phyloP scores from a whole-genome alignment of 2,888 invertebrate species.

The Epirrita christyi region DNA sequence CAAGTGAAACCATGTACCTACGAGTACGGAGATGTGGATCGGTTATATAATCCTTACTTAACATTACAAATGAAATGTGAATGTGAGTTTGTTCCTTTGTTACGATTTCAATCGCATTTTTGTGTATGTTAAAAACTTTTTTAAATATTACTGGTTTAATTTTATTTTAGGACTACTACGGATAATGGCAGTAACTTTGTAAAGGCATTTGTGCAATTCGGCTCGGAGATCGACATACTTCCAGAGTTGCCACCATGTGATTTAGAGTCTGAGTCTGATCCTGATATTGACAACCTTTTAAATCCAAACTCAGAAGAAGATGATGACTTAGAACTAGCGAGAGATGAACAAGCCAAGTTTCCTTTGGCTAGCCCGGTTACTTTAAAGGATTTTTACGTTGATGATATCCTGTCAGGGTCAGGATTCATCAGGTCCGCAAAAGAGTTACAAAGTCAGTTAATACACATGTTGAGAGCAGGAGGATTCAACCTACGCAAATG shows the following conservation, averaged over 20 bases:
- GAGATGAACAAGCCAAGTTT: too few species aligned
- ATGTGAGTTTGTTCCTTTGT: constrained; percentile 18
- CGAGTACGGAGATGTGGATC: constrained; percentile 7
- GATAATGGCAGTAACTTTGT: constrained; percentile 35
- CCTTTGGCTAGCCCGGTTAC: too few species aligned
- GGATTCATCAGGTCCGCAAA: too few species aligned
- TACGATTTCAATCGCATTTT: constrained; percentile 6
- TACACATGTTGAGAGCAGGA: too few species aligned
- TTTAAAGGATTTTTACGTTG: too few species aligned
- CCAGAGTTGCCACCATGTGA: constrained; percentile 23
- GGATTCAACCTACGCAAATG: too few species aligned
- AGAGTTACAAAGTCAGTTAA: too few species aligned
- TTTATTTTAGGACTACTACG: constrained; percentile 33
- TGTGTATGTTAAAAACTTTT: constrained; percentile 5
- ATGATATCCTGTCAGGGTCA: too few species aligned
- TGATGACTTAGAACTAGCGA: constrained; percentile 34
- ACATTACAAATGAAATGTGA: constrained; percentile 10
- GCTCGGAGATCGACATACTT: constrained; percentile 30
- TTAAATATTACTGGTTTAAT: constrained; percentile 6
- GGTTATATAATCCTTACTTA: constrained; percentile 14
- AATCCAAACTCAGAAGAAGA: constrained; percentile 29
- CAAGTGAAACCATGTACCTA: constrained; percentile 9
- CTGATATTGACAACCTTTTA: constrained; percentile 29
- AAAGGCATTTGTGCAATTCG: constrained; percentile 35
- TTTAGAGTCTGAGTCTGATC: constrained; percentile 20